Base-by-base conservation (phyloP, 2,888 invertebrate genomes). In the Epiblema foenella region DNA sequence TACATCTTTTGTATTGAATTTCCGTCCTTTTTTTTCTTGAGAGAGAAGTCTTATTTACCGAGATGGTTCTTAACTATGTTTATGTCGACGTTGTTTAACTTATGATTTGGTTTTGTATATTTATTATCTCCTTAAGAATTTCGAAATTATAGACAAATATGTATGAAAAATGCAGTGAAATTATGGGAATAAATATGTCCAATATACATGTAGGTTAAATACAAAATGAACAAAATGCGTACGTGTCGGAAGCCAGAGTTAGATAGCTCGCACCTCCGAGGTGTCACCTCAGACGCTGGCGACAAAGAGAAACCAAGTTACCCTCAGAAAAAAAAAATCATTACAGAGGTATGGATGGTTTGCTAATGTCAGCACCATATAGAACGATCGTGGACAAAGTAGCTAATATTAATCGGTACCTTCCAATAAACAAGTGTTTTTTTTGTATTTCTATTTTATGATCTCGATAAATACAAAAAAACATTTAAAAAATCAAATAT, bases 211-310 rank as follows among this genome's bases (percentile, higher is more conserved):
- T 74, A 76, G 75, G 84, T 89, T 89, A 90, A 82, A 76, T 83
- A 89, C 85, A 89, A 88, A 87, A 89, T 89, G 85, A 84, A 85
- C 79, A 84, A 86, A 83, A 73, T 89, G 85, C 93, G 85, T 93
- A 92, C 93, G 87, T 92, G 87, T 88, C 78, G 79, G 87, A 89
- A 89, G 90, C 87, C 87, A 81, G 82, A 85, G 85, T 87, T 87
- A 89, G 87, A 88, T 87, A 88, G 86, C 88, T 89, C 85, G 89
- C 85, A 79, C 86, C 90, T 89, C 82, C 88, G 78, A 81, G 81
- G 46, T 46, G 46, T 79, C 84, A 85, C 87, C 89, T 93, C 91
- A 93, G 86, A 92, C 91, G 79, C 93, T 93, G 93, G 89, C 82
- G 85, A 90, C 88, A 91, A 93, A 91, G 87, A 82, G 86, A 89